Conservation (phyloP, 2,113 vertebrate species). For the Chloropsis hardwickii region DNA sequence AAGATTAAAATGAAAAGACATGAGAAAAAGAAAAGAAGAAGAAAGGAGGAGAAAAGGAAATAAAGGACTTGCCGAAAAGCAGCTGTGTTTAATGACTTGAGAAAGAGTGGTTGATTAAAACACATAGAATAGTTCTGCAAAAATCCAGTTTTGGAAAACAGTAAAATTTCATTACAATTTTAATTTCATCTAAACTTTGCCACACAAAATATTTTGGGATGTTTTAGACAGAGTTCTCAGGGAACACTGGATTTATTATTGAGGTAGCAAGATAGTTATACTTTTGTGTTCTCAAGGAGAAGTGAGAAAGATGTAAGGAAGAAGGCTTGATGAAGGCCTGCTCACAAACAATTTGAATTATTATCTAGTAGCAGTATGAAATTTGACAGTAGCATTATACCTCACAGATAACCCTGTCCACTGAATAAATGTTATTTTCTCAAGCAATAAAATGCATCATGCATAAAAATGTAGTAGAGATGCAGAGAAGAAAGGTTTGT, state of each 20-base stretch:
- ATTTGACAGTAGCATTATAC: background rate
- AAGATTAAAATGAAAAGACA: background rate
- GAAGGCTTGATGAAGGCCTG: background rate
- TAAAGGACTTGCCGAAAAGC: background rate
- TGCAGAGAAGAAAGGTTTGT: background rate
- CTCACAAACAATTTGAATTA: background rate
- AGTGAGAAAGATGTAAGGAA: background rate
- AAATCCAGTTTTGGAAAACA: background rate
- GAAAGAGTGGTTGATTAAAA: background rate
- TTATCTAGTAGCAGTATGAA: background rate
- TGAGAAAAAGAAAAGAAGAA: background rate
- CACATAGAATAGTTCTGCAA: background rate
- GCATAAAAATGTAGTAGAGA: background rate
- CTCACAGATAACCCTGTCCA: background rate
- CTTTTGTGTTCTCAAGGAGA: background rate
- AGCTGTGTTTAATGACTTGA: background rate
- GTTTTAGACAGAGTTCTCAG: background rate
- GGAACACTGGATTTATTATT: background rate
- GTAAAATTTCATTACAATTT: background rate
- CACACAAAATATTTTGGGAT: background rate
- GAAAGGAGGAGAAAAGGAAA: background rate
- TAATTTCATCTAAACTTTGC: background rate
- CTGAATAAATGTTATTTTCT: background rate
- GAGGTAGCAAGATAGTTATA: background rate
- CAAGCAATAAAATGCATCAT: background rate